A percentile compares a stretch with the other conserved stretches of the same genome.
phyloP scores from a whole-genome alignment of 2,797 vertebrate genomes.

The Mycteria americana region DNA sequence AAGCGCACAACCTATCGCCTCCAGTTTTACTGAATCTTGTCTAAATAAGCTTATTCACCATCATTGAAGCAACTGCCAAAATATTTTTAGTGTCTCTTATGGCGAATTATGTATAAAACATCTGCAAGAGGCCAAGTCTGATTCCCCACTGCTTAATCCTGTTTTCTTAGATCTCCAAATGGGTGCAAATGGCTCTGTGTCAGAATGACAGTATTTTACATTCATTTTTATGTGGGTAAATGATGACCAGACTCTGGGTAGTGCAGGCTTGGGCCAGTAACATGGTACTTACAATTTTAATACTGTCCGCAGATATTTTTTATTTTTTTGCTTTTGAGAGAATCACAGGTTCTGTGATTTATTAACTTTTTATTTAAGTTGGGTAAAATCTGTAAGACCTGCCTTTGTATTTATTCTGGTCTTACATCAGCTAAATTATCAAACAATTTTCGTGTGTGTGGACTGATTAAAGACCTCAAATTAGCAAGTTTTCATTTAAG shows the following conservation, averaged over 20 bases:
- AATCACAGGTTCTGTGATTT: not conserved
- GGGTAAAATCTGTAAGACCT: not conserved
- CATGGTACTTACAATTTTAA: not conserved
- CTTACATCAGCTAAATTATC: not conserved
- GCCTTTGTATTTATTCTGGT: not conserved
- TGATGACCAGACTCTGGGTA: not conserved
- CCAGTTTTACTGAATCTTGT: not conserved
- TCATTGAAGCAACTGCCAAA: not conserved
- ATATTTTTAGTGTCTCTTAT: constrained; percentile 27
- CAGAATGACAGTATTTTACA: not conserved
- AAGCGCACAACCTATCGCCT: not conserved
- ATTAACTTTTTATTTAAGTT: not conserved
- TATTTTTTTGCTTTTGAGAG: not conserved
- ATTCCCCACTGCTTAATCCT: not conserved
- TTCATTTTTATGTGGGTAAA: not conserved
- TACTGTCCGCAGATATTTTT: not conserved
- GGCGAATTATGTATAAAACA: constrained; percentile 9
- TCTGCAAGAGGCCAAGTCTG: not conserved
- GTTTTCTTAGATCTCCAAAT: not conserved
- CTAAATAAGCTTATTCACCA: constrained; percentile 25
- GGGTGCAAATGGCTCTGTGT: not conserved
- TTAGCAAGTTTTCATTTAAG: not conserved
- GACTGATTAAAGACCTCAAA: not conserved
- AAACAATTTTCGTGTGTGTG: not conserved
- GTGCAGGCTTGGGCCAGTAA: not conserved